These are phyloP conservation scores for Ophiothrix spiculata DNA, from an alignment of 35 echinoderm and acorn worm genomes.

Conservation along the genomic window DNA sequence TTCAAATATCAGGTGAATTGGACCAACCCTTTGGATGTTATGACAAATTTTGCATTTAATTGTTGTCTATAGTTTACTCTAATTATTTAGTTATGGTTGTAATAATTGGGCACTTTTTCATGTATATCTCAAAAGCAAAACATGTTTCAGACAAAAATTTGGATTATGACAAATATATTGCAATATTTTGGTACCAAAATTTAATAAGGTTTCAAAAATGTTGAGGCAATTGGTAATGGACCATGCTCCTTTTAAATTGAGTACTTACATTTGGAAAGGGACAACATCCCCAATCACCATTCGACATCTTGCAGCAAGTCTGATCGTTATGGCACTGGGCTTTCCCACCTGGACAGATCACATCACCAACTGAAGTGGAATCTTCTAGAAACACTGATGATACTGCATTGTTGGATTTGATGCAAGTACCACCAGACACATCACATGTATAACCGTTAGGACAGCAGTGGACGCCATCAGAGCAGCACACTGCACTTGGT, in stretches of 20 bases:
- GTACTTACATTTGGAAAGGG: slow-evolving; percentile 36
- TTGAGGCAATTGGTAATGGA: slow-evolving; percentile 58
- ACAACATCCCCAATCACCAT: slow-evolving; percentile 41
- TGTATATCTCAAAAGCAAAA: too few relatives aligned
- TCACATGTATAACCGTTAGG: slow-evolving; percentile 66
- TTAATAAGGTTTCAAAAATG: not conserved
- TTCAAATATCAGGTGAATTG: too few relatives aligned
- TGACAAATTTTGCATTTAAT: too few relatives aligned
- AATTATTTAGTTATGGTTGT: too few relatives aligned
- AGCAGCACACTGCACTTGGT: slow-evolving; percentile 58
- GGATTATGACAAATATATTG: too few relatives aligned
- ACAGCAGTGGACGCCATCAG: slow-evolving; percentile 62
- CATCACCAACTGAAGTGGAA: not conserved
- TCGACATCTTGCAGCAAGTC: slow-evolving; percentile 24
- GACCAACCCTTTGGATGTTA: too few relatives aligned
- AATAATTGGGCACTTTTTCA: too few relatives aligned
- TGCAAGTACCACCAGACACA: not conserved
- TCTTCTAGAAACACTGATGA: not conserved
- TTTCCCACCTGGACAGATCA: slow-evolving; percentile 12
- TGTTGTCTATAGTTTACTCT: too few relatives aligned
- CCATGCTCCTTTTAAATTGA: slow-evolving; percentile 33
- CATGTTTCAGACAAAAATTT: too few relatives aligned
- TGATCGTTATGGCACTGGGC: slow-evolving; percentile 22
- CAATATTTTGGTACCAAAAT: too few relatives aligned
- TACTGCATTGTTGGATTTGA: not conserved